Base-by-base conservation (phyloP, 2,113 vertebrate species). In the Grantiella picta region DNA sequence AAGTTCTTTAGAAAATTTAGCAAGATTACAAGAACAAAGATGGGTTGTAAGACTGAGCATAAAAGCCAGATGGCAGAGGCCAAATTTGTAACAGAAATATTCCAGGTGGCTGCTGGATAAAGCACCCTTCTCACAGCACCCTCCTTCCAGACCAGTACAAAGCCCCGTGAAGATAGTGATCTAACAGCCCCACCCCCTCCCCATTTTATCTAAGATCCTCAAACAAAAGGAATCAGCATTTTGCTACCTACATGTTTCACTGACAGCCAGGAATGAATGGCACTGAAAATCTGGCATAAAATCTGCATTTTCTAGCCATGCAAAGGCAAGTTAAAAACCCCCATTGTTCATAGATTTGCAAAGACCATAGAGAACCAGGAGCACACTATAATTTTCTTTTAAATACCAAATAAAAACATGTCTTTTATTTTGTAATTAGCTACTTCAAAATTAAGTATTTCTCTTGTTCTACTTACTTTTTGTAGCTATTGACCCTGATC, bases 401-500 rank as follows among this genome's bases (percentile, higher is more conserved):
- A 82, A 77, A 15, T 47, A 53, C 2, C 21, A 86, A 70, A 90
- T 38, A 70, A 92, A 92, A 82, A 1, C 12, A 24, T 33, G 10
- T 14, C 1, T 65, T 75, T 47, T 36, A 35, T 59, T 36, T 80
- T 86, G 27, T 15, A 63, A 83, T 56, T 73, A 61, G 33, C 23
- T 24, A 40, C 12, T 79, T 91, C 9, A 54, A 86, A 72, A 88
- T 15, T 22, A 90, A 50, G 27, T 28, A 66, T 90, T 95, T 83
- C 36, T 82, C 72, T 89, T 86, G 56, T 18, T 3, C 42, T 76
- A 89, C 80, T 91, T 54, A 95, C 95, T 52, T 68, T 45, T 53
- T 87, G 94, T 95, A 94, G 57, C 81, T 96, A 47, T 65, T 49
- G 82, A 56, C 66, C 24, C 83, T 94, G 90, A 86, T 87, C 82